phyloP scores from a whole-genome alignment of 2,888 invertebrate species.

The Megalurothrips usitatus region DNA sequence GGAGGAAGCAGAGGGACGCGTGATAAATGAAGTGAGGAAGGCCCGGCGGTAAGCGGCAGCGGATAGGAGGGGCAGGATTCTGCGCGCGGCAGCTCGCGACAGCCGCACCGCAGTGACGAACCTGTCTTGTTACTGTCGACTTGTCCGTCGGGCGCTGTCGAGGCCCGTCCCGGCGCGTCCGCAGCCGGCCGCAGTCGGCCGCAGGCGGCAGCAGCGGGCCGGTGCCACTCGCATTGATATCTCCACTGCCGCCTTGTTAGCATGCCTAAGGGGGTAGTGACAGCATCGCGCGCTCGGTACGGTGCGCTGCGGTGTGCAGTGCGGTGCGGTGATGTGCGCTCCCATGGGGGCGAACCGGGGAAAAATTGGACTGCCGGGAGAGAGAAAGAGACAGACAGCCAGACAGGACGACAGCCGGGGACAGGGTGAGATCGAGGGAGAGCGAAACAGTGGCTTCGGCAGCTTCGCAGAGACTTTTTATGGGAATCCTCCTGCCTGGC shows the following conservation, averaged over 20 bases:
- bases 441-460: no score
- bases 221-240: conserved; percentile 8
- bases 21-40: no score
- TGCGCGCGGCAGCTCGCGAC: neutral
- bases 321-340: no score
- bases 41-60: neutral
- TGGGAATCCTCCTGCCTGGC: no score
- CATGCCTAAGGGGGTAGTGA: neutral
- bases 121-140: conserved; percentile 26
- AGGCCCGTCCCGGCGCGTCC: neutral
- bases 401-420: no score
- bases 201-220: neutral
- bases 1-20: no score
- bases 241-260: conserved; percentile 22
- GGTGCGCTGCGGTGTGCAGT: no score
- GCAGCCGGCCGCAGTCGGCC: neutral
- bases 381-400: no score
- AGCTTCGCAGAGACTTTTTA: no score
- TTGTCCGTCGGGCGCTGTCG: neutral
- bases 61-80: neutral
- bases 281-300: neutral
- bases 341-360: no score
- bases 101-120: conserved; percentile 2
- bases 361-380: no score
- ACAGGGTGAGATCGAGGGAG: no score